Percentiles rank a stretch among this genome's conserved stretches.
These are phyloP conservation scores for Ambastaia sidthimunki DNA, from an alignment of 2,797 vertebrate species.

Conservation along the genomic window DNA sequence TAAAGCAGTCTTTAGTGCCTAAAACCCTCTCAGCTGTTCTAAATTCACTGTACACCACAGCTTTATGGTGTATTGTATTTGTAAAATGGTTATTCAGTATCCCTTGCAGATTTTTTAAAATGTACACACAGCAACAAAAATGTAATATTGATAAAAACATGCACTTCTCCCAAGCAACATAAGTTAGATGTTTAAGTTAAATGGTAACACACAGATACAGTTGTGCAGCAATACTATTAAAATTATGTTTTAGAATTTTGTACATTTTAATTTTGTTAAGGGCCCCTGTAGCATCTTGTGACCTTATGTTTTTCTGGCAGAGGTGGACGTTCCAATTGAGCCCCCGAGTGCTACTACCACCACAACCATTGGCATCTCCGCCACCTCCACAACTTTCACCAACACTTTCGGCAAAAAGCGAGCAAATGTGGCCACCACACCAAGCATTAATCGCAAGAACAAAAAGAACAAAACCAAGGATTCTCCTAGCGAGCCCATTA, in stretches of 20 bases:
- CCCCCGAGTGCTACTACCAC: constrained; percentile 98
- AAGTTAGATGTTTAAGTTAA: too few species aligned
- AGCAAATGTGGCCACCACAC: constrained; percentile 91
- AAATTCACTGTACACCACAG: too few species aligned
- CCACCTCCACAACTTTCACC: constrained; percentile 95
- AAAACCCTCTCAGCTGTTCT: too few species aligned
- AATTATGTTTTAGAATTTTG: not conserved
- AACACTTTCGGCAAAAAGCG: constrained; percentile 96
- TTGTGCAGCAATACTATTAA: too few species aligned
- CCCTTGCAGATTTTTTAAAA: too few species aligned
- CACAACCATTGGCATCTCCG: constrained; percentile 98
- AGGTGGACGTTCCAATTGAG: constrained; percentile 94
- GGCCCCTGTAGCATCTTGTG: not conserved
- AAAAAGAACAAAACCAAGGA: constrained; percentile 99
- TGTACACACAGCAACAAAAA: too few species aligned
- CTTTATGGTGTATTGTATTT: too few species aligned
- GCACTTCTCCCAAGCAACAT: too few species aligned
- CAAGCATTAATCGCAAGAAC: constrained; percentile 93
- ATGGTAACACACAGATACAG: too few species aligned
- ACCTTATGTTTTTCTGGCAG: constrained; percentile 65
- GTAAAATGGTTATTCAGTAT: too few species aligned
- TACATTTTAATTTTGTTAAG: not conserved
- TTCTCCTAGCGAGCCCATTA: constrained; percentile 90
- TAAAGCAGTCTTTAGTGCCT: too few species aligned
- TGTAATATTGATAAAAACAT: too few species aligned